These are phyloP conservation scores for Leptonema lineaticorne DNA, from an alignment of 1,140 invertebrate genomes.

Conservation along the genomic window DNA sequence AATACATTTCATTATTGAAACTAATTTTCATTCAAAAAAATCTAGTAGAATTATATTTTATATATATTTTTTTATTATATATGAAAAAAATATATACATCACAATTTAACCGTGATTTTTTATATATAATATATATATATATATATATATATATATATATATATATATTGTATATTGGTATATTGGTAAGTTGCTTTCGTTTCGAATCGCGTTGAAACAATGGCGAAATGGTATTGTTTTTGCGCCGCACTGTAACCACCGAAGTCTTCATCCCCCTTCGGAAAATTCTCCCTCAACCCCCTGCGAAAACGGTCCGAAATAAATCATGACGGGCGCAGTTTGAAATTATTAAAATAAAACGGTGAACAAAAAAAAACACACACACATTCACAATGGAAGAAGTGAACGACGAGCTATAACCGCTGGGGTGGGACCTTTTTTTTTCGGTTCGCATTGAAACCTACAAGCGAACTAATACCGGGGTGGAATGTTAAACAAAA, in stretches of 20 bases:
- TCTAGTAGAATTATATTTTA: too few species aligned
- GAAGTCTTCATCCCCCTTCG: not conserved
- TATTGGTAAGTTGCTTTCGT: not conserved
- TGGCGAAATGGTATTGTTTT: slow-evolving; percentile 3
- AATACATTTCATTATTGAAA: not conserved
- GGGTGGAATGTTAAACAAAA: slow-evolving; percentile 22
- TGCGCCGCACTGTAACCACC: not conserved
- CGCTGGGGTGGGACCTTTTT: slow-evolving; percentile 27
- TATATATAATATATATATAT: not conserved
- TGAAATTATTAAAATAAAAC: slow-evolving; percentile 43
- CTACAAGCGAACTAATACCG: slow-evolving; percentile 33
- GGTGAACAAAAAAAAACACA: slow-evolving; percentile 23
- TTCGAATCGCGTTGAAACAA: slow-evolving; percentile 3
- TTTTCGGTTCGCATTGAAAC: slow-evolving; percentile 38
- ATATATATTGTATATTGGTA: not conserved
- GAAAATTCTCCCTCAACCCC: not conserved
- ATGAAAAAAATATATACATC: too few species aligned
- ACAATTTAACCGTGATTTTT: too few species aligned
- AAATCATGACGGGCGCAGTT: slow-evolving; percentile 41
- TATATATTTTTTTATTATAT: too few species aligned
- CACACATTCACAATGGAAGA: slow-evolving; percentile 39
- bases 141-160: not conserved
- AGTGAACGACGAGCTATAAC: slow-evolving; percentile 26
- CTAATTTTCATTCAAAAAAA: not conserved
- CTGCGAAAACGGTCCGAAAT: slow-evolving; percentile 26